Conservation (phyloP, 2,888 invertebrate species). For the Incurvaria masculella region DNA sequence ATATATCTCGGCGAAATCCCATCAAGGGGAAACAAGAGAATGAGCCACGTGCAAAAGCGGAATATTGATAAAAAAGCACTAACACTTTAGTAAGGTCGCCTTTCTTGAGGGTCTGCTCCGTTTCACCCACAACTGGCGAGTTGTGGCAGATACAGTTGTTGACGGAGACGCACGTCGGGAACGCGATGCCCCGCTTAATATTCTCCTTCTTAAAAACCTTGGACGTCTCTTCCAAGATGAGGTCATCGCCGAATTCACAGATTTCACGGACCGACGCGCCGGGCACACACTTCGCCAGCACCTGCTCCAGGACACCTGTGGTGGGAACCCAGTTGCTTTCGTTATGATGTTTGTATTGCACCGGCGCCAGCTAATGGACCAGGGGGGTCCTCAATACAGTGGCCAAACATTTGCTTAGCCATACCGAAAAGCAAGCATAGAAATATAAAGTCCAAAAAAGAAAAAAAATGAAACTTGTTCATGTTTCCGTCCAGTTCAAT, state of each 20-base stretch:
- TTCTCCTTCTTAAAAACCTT: slow-evolving; percentile 99
- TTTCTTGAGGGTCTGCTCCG: slow-evolving; percentile 79
- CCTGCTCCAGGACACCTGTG: slow-evolving; percentile 84
- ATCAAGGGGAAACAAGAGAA: no score
- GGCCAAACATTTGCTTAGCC: no score
- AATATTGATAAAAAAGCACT: slow-evolving; percentile 51
- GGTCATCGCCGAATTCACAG: slow-evolving; percentile 89
- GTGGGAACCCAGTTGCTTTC: slow-evolving; percentile 38
- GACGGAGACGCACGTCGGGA: slow-evolving; percentile 97
- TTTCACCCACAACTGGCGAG: slow-evolving; percentile 93
- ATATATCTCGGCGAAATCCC: no score
- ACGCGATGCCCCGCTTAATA: slow-evolving; percentile 96
- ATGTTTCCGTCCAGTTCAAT: no score
- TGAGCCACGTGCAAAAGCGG: no score
- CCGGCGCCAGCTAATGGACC: no score
- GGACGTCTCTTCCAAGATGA: slow-evolving; percentile 85
- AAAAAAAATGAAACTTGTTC: no score
- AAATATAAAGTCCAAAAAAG: no score
- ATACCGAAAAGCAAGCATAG: no score
- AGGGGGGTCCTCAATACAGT: no score
- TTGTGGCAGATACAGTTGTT: slow-evolving; percentile 99
- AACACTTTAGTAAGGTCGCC: slow-evolving; percentile 98
- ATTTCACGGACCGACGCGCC: slow-evolving; percentile 88
- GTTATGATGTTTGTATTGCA: no score
- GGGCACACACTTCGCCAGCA: slow-evolving; percentile 81